Evolutionary conservation across 2,797 vertebrate genomes (phyloP).

Genomic region (Erethizon dorsatum): DNA sequence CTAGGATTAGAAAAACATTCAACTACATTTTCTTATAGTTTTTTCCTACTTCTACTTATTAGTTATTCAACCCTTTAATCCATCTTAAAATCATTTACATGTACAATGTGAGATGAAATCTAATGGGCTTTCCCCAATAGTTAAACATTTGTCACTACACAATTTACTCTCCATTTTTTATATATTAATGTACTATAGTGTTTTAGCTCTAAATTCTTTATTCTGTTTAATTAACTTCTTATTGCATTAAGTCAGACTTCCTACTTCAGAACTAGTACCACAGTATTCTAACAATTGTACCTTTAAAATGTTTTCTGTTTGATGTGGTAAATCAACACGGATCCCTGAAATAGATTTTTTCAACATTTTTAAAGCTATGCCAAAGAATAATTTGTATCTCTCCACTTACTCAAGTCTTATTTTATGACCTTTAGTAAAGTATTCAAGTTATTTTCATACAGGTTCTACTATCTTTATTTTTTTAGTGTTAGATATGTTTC

Average conservation of each 20-base stretch:
- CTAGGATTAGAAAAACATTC: background rate
- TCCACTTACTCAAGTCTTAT: background rate
- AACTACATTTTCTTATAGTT: background rate
- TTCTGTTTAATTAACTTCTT: constrained; percentile 15
- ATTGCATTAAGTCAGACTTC: constrained; percentile 5
- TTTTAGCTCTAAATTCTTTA: constrained; percentile 21
- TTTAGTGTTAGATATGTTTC: constrained; percentile 38
- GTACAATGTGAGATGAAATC: constrained; percentile 1
- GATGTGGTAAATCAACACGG: constrained; percentile 23
- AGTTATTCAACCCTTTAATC: constrained; percentile 5
- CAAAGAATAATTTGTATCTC: background rate
- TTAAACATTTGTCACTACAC: background rate
- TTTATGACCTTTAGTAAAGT: background rate
- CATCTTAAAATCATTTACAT: constrained; percentile 21
- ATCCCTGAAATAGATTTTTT: constrained; percentile 27
- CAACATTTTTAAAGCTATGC: background rate
- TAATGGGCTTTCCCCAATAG: background rate
- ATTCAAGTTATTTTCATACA: background rate
- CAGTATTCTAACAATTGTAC: constrained; percentile 36
- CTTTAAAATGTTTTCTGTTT: constrained; percentile 20
- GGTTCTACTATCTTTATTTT: background rate
- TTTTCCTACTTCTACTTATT: constrained; percentile 35
- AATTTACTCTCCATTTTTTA: background rate
- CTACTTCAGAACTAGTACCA: constrained; percentile 11
- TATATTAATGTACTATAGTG: background rate